Conservation (phyloP, 2,113 vertebrate genomes). For the Anser cygnoides region DNA sequence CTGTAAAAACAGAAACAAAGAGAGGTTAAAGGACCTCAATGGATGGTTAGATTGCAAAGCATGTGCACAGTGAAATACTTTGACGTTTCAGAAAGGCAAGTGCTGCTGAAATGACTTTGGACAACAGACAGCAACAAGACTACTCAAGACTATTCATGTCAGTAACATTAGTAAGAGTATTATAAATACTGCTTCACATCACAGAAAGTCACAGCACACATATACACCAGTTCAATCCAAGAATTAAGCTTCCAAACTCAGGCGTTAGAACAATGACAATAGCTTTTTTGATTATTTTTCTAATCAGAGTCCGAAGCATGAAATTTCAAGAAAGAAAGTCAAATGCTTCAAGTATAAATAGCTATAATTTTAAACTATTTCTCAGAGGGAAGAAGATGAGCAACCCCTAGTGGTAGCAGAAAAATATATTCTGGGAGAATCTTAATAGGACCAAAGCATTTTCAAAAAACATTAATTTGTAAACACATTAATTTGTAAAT, state of each 20-base stretch:
- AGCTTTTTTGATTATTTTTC: background rate
- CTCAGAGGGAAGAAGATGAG: slow-evolving; percentile 48
- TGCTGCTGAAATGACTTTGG: background rate
- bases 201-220: background rate
- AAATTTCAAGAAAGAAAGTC: background rate
- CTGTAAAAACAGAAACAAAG: slow-evolving; percentile 60
- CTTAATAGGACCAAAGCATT: background rate
- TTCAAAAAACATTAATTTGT: background rate
- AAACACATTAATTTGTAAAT: background rate
- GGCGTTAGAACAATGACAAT: background rate
- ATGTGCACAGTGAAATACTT: background rate
- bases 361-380: slow-evolving; percentile 11
- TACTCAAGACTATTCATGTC: background rate
- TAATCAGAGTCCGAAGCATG: background rate
- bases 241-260: background rate
- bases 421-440: background rate
- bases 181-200: background rate
- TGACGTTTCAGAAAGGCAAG: background rate
- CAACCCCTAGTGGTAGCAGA: slow-evolving; percentile 57
- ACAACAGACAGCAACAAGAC: background rate
- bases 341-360: background rate
- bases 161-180: background rate
- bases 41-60: slow-evolving; percentile 14
- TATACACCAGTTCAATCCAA: background rate
- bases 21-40: slow-evolving; percentile 43